Evolutionary conservation across 2,888 invertebrate genomes (phyloP).

Genomic region (Oegoconia quadripuncta): DNA sequence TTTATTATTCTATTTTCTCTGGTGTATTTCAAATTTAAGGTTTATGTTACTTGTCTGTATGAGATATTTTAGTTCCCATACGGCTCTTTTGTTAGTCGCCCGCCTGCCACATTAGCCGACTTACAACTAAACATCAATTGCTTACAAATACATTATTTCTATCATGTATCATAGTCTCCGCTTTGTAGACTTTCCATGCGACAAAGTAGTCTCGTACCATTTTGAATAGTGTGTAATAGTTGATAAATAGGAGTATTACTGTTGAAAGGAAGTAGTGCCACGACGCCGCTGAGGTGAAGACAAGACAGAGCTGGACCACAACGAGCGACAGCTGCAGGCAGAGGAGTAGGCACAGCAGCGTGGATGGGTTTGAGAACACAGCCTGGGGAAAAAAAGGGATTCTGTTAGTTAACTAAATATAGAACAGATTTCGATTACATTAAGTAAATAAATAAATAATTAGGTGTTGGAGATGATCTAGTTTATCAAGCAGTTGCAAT

Average conservation of each 20-base stretch:
- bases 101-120: too few relatives aligned
- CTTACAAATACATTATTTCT: slow-evolving; percentile 51
- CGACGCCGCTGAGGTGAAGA: slow-evolving; percentile 86
- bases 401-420: background rate
- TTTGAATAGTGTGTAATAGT: slow-evolving; percentile 95
- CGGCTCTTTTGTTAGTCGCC: too few relatives aligned
- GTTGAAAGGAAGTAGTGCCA: slow-evolving; percentile 96
- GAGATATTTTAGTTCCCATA: too few relatives aligned
- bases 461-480: background rate
- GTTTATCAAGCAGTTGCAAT: too few relatives aligned
- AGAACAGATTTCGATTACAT: too few relatives aligned
- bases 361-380: slow-evolving; percentile 92
- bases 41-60: too few relatives aligned
- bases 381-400: slow-evolving; percentile 80
- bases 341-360: slow-evolving; percentile 85
- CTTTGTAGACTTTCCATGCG: slow-evolving; percentile 89
- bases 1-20: too few relatives aligned
- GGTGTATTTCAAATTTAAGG: too few relatives aligned
- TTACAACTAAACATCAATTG: slow-evolving; percentile 8
- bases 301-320: slow-evolving; percentile 86
- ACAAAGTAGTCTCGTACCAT: slow-evolving; percentile 92
- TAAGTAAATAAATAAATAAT: slow-evolving; percentile 19
- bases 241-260: slow-evolving; percentile 91
- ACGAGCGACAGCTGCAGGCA: slow-evolving; percentile 85
- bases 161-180: slow-evolving; percentile 84